Evolutionary conservation across 2,888 invertebrate genomes (phyloP), one percentile per base, ranked within the genome.

Genomic region (Tryphoninae sp.): DNA sequence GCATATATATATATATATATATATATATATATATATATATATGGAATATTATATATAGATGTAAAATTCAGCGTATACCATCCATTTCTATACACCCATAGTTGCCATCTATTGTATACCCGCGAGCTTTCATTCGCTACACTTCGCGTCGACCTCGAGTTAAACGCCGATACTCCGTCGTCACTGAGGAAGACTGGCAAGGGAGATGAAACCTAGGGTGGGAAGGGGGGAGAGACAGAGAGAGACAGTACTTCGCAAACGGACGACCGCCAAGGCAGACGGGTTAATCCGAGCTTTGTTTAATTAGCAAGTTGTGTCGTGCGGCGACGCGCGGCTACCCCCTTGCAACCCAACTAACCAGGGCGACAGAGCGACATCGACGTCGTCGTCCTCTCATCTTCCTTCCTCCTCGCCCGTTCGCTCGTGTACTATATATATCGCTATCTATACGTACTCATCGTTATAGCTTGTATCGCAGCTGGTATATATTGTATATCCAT

Each of bases 271-370:
- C 73, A 81, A 82, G 58, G 77, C 72, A 78, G 83, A 83, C 79
- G 81, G 78, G 84, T 84, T 83, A 82, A 84, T 79, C 78, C 71
- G 53, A 82, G 81, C 84, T 83, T 84, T 81, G 83, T 85, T 84
- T 85, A 84, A 84, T 85, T 85, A 85, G 85, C 71, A 81, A 85
- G 83, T 84, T 84, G 79, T 80, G 81, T 80, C 72, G 69, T 81
- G 83, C 75, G 78, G 71, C 67, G 75, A 74, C 59, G 68, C 73
- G 72, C 59, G 62, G 67, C 42, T 11, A 40, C 40, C 42, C 16
- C 22, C 53, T 7, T 40, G 53, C 22, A 73, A 40, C 64, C 22
- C 7, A 6, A 19, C 22, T 33, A 19, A 49, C 69, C 53, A 64
- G 51, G 68, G 64, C 42, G 53, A 74, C 22, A 53, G n/a, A 81